Base-by-base conservation (phyloP, 2,113 vertebrate genomes). In the Seriola aureovittata region DNA sequence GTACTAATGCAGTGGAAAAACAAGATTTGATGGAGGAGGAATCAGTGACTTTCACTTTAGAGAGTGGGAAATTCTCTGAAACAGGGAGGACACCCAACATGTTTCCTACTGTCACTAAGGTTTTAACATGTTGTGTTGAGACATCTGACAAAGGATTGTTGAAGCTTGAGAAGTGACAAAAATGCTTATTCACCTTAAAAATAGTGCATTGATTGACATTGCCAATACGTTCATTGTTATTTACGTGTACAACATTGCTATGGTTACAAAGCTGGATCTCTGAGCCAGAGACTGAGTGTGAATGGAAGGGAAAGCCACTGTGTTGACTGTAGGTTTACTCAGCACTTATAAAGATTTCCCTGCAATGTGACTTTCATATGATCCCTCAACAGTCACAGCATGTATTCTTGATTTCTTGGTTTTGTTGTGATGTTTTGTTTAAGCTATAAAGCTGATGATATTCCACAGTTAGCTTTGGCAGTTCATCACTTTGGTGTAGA, bases 1-100 rank as follows among this genome's bases (percentile, higher is more conserved):
- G 11, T 5, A 11, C 1, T 25, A 19, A 5, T 44, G 0, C 23
- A 36, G 14, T 80, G 66, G 77, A 85, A 91, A 87, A 88, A 64
- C 9, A 62, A 6, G 4, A 10, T 67, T 17, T 16, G 14, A 70
- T 23, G 44, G 17, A 54, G 8, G 14, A 46, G 7, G n/a, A 6
- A 73, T 77, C 21, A 34, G 12, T 40, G 9, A 4, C 13, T 25
- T 1, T 5, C 2, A 34, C 16, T 67, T 38, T 8, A 17, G 42
- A 9, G 7, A 64, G 10, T 55, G 38, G 34, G 66, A 79, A 69
- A 72, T 1, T 10, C 16, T 19, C 34, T 46, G 34, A 68, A 12
- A 48, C 1, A 38, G 25, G 7, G 67, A 76, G 70, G 46, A 66
- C 6, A 66, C 34, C 46, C 34, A 5, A 6, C 5, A 4, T 2